A percentile compares a stretch with the other conserved stretches of the same genome.
phyloP scores from a whole-genome alignment of 2,888 invertebrate species.

The Cheilosia impressa region DNA sequence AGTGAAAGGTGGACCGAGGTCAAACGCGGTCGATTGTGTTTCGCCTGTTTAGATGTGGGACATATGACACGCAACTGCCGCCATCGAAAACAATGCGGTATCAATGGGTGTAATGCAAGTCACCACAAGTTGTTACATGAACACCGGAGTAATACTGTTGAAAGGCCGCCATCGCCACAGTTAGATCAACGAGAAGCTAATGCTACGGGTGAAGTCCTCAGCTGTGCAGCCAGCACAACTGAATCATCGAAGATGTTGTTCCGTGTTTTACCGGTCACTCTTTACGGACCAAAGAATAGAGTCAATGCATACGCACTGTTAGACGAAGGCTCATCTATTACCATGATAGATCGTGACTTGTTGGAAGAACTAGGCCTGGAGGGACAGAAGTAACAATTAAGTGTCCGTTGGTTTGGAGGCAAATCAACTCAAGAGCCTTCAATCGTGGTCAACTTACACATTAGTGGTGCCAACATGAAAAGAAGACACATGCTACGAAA shows the following conservation, averaged over 20 bases:
- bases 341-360: slow-evolving; percentile 41
- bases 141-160: background rate
- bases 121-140: slow-evolving; percentile 34
- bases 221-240: slow-evolving; percentile 6
- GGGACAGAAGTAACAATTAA: slow-evolving; percentile 40
- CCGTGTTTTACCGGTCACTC: slow-evolving; percentile 46
- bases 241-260: slow-evolving; percentile 25
- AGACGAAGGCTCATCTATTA: slow-evolving; percentile 55
- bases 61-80: slow-evolving; percentile 6
- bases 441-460: slow-evolving; percentile 37
- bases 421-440: slow-evolving; percentile 41
- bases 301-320: slow-evolving; percentile 26
- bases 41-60: background rate
- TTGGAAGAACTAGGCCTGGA: slow-evolving; percentile 35
- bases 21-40: slow-evolving; percentile 5
- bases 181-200: background rate
- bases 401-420: slow-evolving; percentile 50
- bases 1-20: slow-evolving; percentile 1
- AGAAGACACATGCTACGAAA: slow-evolving; percentile 25
- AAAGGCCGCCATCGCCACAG: background rate
- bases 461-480: slow-evolving; percentile 34
- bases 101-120: slow-evolving; percentile 7
- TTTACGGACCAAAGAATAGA: slow-evolving; percentile 32
- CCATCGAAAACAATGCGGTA: background rate
- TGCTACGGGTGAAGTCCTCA: slow-evolving; percentile 14